Evolutionary conservation across 2,797 vertebrate species (phyloP), one percentile per base, ranked within the genome.

Genomic region (Siniperca undulata): DNA sequence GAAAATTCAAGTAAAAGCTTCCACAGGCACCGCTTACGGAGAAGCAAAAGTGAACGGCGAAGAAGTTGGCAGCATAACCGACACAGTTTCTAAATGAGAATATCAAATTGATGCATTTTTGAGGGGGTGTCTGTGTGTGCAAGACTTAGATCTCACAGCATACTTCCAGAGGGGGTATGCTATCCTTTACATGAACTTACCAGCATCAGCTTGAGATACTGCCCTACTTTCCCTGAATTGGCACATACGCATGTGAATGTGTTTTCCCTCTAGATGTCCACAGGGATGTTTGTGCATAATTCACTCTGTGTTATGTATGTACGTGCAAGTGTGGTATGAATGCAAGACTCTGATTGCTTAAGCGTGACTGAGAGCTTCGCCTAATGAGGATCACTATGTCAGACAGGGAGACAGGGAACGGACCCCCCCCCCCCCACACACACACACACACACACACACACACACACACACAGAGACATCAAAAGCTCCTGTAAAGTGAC

Each of bases 351-450:
- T 76, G 81, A 93, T 91, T 88, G 81, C 80, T 87, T 85, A 86
- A 84, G 81, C 70, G 50, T 93, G 94, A 95, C 90, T 75, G 77
- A 90, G 76, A 56, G 74, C 36, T 82, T 53, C 22, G 6, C 66
- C 83, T 92, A 94, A 93, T 93, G 81, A 91, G 91, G 77, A 89
- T 91, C 92, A 93, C 70, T 12, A 89, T 91, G 87, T 88, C 83
- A 82, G 80, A 85, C 71, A 27, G 65, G 69, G 64, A 70, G 27
- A 27, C 27, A 27, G 27, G 27, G 27, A 27, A 27, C 27, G 27
- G 27, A 61, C 48, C 27, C 34, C 10, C 1, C 13, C 40, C 24
- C 38, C 46, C 55, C 44, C n/a, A n/a, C n/a, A n/a, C n/a, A n/a
- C n/a, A n/a, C n/a, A n/a, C n/a, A n/a, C n/a, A n/a, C n/a, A n/a